Percentiles rank a stretch among this genome's conserved stretches.
Conservation (phyloP, 1,140 invertebrate species). For the Uloborus diversus region DNA sequence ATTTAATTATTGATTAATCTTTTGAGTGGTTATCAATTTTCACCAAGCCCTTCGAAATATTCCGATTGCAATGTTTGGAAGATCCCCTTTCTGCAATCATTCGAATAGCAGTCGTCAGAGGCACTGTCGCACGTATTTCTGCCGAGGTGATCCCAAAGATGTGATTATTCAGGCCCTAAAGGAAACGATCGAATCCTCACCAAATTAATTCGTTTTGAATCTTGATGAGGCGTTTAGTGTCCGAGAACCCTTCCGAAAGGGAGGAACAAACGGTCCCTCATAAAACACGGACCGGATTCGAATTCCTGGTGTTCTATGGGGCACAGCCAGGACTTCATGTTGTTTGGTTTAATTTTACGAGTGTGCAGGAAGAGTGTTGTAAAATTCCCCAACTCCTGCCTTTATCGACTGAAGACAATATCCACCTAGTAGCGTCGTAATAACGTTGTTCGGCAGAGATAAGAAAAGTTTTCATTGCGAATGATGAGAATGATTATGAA, state of each 20-base stretch:
- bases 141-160: background rate
- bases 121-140: conserved; percentile 4
- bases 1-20: no score
- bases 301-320: conserved; percentile 30
- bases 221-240: conserved; percentile 55
- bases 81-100: background rate
- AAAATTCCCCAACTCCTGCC: conserved; percentile 20
- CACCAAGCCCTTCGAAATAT: no score
- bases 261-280: conserved; percentile 4
- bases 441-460: conserved; percentile 39
- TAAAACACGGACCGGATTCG: conserved; percentile 45
- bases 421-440: conserved; percentile 29
- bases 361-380: conserved; percentile 26
- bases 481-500: conserved; percentile 39
- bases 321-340: conserved; percentile 15
- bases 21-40: no score
- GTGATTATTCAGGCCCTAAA: conserved; percentile 47
- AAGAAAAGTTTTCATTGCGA: conserved; percentile 8
- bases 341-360: conserved; percentile 54
- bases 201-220: conserved; percentile 55
- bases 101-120: background rate
- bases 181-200: conserved; percentile 40
- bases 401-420: conserved; percentile 47
- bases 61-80: conserved; percentile 4
- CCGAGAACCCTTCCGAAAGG: conserved; percentile 15